Conservation (phyloP, 2,888 invertebrate species). For the Drosophila percnosoma region DNA sequence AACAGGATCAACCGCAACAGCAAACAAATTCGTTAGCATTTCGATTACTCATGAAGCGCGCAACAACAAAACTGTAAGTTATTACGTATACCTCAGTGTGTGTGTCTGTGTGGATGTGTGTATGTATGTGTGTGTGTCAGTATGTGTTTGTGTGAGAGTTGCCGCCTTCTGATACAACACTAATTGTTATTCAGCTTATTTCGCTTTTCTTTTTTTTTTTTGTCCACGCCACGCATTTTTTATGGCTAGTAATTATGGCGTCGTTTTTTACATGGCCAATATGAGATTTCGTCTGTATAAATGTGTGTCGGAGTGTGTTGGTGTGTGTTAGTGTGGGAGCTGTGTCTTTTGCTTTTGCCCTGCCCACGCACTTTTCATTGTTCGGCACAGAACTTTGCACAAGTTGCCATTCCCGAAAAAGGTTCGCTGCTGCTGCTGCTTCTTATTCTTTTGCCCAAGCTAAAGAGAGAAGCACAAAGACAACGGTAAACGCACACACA, state of each 20-base stretch:
- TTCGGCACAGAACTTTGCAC: conserved; percentile 53
- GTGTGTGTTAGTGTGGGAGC: conserved; percentile 19
- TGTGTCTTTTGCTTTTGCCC: conserved; percentile 40
- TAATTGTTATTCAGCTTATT: conserved; percentile 61
- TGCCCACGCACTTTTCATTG: conserved; percentile 64
- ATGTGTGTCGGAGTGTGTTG: background rate
- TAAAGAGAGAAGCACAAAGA: conserved; percentile 22
- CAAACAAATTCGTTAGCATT: conserved; percentile 35
- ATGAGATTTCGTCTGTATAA: conserved; percentile 26
- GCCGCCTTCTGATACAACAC: conserved; percentile 53
- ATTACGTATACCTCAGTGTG: conserved; percentile 63
- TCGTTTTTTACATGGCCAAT: conserved; percentile 58
- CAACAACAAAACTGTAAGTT: conserved; percentile 63
- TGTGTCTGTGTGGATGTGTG: conserved; percentile 3
- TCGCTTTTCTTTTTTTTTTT: conserved; percentile 17
- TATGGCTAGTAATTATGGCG: conserved; percentile 62
- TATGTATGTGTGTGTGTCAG: conserved; percentile 2
- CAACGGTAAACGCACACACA: conserved; percentile 25
- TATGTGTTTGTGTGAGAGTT: conserved; percentile 22
- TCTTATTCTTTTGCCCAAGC: conserved; percentile 22
- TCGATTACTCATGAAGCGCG: conserved; percentile 44
- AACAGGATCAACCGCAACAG: conserved; percentile 34
- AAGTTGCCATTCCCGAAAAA: conserved; percentile 57
- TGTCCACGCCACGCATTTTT: conserved; percentile 56
- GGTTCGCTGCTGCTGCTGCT: conserved; percentile 26